Base-by-base conservation (phyloP, 1,140 invertebrate species). In the Lordiphosa mommai region DNA sequence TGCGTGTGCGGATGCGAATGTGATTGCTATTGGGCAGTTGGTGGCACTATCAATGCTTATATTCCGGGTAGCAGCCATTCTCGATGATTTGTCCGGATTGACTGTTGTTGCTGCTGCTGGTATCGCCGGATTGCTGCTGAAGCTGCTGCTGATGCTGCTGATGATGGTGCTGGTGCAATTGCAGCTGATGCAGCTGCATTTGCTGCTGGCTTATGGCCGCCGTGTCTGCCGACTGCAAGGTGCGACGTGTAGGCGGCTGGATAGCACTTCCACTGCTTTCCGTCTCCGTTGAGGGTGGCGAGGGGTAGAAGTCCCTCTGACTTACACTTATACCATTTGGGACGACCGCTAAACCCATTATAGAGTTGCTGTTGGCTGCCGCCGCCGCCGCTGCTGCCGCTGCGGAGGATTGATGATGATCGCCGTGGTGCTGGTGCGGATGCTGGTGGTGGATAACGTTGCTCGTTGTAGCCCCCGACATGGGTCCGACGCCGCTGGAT, bases 21-120 rank as follows among this genome's bases (percentile, higher is more conserved):
- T 9, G n/a, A 36, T 12, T 48, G 41, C 32, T 13, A 33, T 49
- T 61, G 34, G 64, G 30, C 33, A 58, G 30, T 14, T 37, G 14
- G 43, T 61, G 27, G 50, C 61, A 79, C 65, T 90, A 91, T 92
- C 91, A 92, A 91, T 92, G 91, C 88, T 92, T 91, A 89, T 89
- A 89, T 88, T 89, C 88, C 68, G 88, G 88, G 86, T 89, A 89
- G 37, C 88, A 88, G 57, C 88, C 88, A 88, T 87, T 89, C 86
- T 89, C 88, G 86, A 86, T 88, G 82, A 88, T 85, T 87, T 86
- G 88, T 72, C 76, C 88, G 69, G 86, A 79, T 71, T 88, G 87
- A 79, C 86, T 88, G 86, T 87, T 88, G 86, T 87, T 88, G 86
- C 86, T 88, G 85, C 85, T 87, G 85, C 85, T 87, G 85, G 85